These are phyloP conservation scores for Asarcornis scutulata DNA, from an alignment of 2,113 vertebrate species.

Conservation along the genomic window DNA sequence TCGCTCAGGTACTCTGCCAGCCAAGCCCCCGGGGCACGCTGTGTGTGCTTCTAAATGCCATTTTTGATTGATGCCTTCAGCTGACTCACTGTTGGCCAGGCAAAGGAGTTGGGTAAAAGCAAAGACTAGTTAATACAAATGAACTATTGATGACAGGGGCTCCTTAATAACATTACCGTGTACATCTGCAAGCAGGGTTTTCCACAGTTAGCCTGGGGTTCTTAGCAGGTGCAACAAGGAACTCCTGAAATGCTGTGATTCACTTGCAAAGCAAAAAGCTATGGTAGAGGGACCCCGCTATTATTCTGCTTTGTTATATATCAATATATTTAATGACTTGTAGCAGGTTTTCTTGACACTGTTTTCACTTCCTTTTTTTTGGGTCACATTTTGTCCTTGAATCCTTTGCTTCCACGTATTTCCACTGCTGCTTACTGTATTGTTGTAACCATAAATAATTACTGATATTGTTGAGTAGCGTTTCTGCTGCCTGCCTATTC, in stretches of 20 bases:
- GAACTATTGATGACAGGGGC: conserved; percentile 15
- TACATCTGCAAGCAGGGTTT: not conserved
- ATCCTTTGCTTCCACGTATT: not conserved
- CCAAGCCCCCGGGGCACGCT: not conserved
- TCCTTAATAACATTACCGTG: not conserved
- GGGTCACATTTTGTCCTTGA: conserved; percentile 39
- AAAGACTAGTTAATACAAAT: conserved; percentile 21
- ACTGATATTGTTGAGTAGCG: conserved; percentile 63
- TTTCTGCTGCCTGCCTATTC: conserved; percentile 49
- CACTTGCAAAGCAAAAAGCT: not conserved
- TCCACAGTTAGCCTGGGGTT: conserved; percentile 6
- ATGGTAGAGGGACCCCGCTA: not conserved
- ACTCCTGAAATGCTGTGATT: not conserved
- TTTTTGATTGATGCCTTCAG: conserved; percentile 56
- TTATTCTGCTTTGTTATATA: not conserved
- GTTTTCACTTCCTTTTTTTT: conserved; percentile 3
- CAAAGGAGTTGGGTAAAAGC: conserved; percentile 17
- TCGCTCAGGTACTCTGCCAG: conserved; percentile 9
- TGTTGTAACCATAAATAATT: conserved; percentile 65
- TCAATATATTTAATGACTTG: not conserved
- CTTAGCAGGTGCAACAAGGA: not conserved
- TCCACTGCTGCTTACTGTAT: conserved; percentile 10
- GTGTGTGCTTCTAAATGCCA: conserved; percentile 23
- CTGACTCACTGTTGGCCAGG: conserved; percentile 23
- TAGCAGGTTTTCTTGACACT: not conserved